Base-by-base conservation (phyloP, 2,888 invertebrate species). In the Perithous albicinctus region DNA sequence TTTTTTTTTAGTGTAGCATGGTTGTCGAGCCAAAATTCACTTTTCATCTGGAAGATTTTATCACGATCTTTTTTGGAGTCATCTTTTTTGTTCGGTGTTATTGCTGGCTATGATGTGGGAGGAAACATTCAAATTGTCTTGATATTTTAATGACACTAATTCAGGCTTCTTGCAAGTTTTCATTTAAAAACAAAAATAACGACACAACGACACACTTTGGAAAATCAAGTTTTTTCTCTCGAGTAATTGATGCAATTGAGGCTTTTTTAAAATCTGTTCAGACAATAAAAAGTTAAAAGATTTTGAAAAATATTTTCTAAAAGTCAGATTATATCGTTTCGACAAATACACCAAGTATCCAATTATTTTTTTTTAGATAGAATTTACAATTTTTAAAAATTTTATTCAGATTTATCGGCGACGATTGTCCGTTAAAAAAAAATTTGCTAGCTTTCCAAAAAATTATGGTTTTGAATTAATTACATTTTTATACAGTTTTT, bases 41-140 rank as follows among this genome's bases (percentile, higher is more conserved):
- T 59, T n/a, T 77, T 18, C 41, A 56, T 69, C 15, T 26, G n/a
- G 41, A 46, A 12, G 10, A 72, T 61, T 41, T 18, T 29, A n/a
- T 51, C 48, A 32, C 12, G n/a, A n/a, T n/a, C n/a, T n/a, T n/a
- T 41, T 29, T 59, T n/a, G 15, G 38, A 56, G 32, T 29, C 26
- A 18, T 67, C 67, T n/a, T 64, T 46, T 70, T 56, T 54, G 10
- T 29, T 63, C 29, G 7, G 41, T 74, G n/a, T 74, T 51, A 51
- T 74, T 74, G n/a, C n/a, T n/a, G 74, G 74, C 74, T 74, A 74
- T 74, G 74, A 64, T 74, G 74, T 74, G 74, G 63, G 74, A 64
- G 74, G 64, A 74, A 64, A 73, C 73, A 35, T 73, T 73, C 73
- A 26, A 56, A 51, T 64, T 38, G 61, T 29, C 5, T 74, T 18